A percentile compares a stretch with the other conserved stretches of the same genome.
phyloP scores from a whole-genome alignment of 2,113 vertebrate species.

The Oreochromis aureus region DNA sequence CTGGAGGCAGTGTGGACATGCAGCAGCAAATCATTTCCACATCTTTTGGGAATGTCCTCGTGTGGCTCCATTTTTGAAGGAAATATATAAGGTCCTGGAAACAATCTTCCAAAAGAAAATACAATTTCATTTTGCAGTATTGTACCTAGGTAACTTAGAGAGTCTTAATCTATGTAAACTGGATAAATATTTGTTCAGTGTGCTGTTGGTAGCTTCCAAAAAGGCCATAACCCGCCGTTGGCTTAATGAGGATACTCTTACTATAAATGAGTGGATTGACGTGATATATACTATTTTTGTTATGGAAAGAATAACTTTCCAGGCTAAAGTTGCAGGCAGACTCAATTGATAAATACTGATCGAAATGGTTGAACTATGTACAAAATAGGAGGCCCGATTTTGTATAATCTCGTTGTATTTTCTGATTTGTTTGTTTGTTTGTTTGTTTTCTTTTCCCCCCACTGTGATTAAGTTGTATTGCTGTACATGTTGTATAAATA shows the following conservation, averaged over 20 bases:
- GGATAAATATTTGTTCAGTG: neutral
- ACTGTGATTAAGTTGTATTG: neutral
- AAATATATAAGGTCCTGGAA: neutral
- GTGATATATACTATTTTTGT: neutral
- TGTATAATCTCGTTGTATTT: neutral
- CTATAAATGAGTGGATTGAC: accelerated
- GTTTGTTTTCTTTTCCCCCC: neutral
- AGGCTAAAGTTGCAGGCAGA: neutral
- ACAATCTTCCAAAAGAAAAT: neutral
- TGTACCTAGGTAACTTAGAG: accelerated
- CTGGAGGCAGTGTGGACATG: no score
- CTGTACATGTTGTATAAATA: neutral
- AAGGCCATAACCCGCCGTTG: accelerated
- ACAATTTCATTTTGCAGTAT: neutral
- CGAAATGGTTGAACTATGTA: neutral
- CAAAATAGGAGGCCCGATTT: neutral
- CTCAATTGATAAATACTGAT: neutral
- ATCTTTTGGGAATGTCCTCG: accelerated
- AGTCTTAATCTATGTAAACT: neutral
- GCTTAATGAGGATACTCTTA: neutral
- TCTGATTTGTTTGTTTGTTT: neutral
- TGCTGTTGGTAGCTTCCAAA: neutral
- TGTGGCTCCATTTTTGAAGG: neutral
- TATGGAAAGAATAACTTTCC: neutral
- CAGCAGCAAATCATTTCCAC: no score